Conservation (phyloP, 2,888 invertebrate genomes). For the Drosophila planitibia region DNA sequence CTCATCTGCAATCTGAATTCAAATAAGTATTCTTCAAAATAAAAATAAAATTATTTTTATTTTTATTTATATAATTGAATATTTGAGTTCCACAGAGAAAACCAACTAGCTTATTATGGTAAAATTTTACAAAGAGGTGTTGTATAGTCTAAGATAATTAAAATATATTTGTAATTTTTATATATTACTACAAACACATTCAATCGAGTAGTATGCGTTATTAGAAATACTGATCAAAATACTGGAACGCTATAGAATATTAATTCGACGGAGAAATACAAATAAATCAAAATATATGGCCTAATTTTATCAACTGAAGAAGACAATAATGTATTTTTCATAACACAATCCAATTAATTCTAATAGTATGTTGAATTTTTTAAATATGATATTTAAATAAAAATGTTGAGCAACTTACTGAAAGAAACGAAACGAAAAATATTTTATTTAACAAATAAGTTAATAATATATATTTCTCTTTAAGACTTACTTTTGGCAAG, state of each 20-base stretch:
- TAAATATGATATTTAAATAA: background rate
- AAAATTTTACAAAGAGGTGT: background rate
- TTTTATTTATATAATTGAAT: background rate
- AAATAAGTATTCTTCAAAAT: background rate
- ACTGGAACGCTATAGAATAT: background rate
- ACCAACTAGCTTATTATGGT: background rate
- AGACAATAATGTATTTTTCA: no score
- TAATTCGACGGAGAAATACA: background rate
- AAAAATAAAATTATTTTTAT: background rate
- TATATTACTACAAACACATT: background rate
- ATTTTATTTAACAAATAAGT: background rate
- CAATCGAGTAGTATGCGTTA: background rate
- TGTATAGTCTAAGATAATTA: background rate
- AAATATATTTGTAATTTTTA: background rate
- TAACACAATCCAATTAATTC: background rate
- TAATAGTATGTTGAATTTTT: no score
- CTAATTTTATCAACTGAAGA: background rate
- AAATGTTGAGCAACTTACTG: background rate
- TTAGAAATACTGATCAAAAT: background rate
- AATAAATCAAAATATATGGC: background rate
- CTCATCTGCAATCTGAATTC: background rate
- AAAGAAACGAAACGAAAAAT: no score
- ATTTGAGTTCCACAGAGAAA: background rate
- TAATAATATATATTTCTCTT: background rate
- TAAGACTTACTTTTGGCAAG: background rate